Base-by-base conservation (phyloP, 2,888 invertebrate species). In the Hemistola chrysoprasaria region DNA sequence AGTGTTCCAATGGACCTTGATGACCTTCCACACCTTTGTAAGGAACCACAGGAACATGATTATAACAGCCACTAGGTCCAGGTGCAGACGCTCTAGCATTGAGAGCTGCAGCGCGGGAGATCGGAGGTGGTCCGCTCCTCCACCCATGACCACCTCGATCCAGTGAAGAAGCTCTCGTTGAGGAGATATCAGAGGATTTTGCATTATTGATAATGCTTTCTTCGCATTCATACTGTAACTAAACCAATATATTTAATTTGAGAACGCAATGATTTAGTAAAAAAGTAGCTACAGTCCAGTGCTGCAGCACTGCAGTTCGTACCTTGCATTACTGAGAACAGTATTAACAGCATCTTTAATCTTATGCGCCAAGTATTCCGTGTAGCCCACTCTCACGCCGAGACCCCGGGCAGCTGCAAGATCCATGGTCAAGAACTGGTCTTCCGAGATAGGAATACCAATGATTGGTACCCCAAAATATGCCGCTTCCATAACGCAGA, bases 381-480 rank as follows among this genome's bases (percentile, higher is more conserved):
- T 53, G 21, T 62, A 50, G 8, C 68, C 64, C 2, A 79, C 64
- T 10, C 55, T 53, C 11, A 66, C 32, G 1, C 67, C 76, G 6
- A 54, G 53, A 0, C 71, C 71, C 21, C 60, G 52, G 3, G 49
- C 27, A 3, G 44, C 60, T 2, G 58, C 55, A 6, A 61, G 25
- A 30, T 70, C 62, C 11, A 64, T 51, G 29, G 65, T 68, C 3
- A 69, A 46, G 32, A 65, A 61, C 50, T 81, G 79, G 36, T 78
- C 78, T 2, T 52, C 65, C 6, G 53, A 55, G 2, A 71, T 40
- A 0, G 80, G 78, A 1, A 76, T 53, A 0, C 65, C 71, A 2
- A 78, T 53, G 4, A 76, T 30, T 0, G 79, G 79, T 7, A 78
- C 71, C 7, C 77, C 76, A 37, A 65, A 63, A 29, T 69, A 63